Conservation (phyloP, 2,888 invertebrate genomes). For the Perdita meconis region DNA sequence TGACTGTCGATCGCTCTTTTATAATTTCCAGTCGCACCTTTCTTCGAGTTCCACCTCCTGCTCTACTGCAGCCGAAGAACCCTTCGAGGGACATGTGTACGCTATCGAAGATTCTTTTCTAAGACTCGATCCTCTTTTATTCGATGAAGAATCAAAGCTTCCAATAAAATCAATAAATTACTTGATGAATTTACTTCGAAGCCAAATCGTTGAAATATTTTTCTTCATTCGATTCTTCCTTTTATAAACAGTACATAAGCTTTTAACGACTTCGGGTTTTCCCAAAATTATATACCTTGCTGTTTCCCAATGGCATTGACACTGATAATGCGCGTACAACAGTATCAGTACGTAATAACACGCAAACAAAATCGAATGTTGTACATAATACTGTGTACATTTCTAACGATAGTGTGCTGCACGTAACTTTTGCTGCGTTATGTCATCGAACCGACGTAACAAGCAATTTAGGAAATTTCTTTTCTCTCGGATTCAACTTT, state of each 20-base stretch:
- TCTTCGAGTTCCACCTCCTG: conserved; percentile 63
- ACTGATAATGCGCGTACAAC: neutral
- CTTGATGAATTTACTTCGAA: neutral
- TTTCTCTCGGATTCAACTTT: conserved; percentile 17
- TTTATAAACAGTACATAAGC: conserved; percentile 51
- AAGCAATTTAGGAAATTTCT: conserved; percentile 43
- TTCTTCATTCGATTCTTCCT: conserved; percentile 19
- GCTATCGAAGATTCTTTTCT: neutral
- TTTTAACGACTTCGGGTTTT: too few species aligned
- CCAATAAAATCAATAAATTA: neutral
- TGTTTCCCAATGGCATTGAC: conserved; percentile 49
- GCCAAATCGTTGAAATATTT: neutral
- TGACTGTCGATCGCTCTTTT: conserved; percentile 77
- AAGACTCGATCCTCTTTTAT: neutral
- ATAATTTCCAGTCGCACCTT: conserved; percentile 79
- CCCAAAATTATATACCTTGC: too few species aligned
- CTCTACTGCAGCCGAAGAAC: neutral
- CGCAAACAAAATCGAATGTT: neutral
- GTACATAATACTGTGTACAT: conserved; percentile 2
- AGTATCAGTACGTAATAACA: neutral
- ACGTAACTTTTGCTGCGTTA: conserved; percentile 42
- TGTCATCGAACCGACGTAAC: conserved; percentile 46
- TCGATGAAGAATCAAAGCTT: neutral
- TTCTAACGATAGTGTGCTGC: conserved; percentile 14
- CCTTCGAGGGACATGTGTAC: conserved; percentile 23